Evolutionary conservation across 2,888 invertebrate genomes (phyloP), one percentile per base, ranked within the genome.

Genomic region (Coenonympha glycerion): DNA sequence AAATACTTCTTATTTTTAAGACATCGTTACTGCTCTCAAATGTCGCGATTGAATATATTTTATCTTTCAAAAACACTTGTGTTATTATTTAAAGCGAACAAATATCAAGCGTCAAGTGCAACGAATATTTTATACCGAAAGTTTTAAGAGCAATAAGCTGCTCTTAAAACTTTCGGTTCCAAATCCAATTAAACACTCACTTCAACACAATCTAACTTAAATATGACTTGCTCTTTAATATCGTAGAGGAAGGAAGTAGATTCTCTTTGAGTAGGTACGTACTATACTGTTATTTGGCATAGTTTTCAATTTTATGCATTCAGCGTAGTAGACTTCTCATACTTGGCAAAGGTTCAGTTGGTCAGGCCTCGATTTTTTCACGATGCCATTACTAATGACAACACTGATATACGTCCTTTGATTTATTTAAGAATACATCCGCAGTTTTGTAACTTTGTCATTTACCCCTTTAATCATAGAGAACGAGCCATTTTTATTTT

Each of bases 281-380:
- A 46, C 46, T 31, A n/a, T n/a, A 34, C 47, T 42, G 40, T 36
- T 47, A 56, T 51, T 56, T 62, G 62, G 58, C 59, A 58, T 53
- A 48, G 53, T 55, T 55, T 48, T 50, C 51, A 48, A 55, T 57
- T 59, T 56, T 47, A 42, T 28, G 26, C 44, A 54, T 42, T 44
- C 11, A 36, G 36, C 36, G 39, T 31, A 15, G 16, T 47, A 31
- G 45, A 41, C 15, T 44, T 24, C 45, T 37, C 41, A 41, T 33
- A 44, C 28, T 55, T 55, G 55, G 57, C 57, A 52, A 22, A n/a
- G 13, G 30, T 36, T 52, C 55, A 42, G 49, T 34, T 11, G 36
- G 36, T 46, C 36, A 30, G 45, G 46, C 42, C 48, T 42, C 44
- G n/a, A 42, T 45, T 52, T 49, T 39, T 28, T 24, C 37, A n/a